phyloP scores from a whole-genome alignment of 2,888 invertebrate species.

The Cecidostiba fungosa region DNA sequence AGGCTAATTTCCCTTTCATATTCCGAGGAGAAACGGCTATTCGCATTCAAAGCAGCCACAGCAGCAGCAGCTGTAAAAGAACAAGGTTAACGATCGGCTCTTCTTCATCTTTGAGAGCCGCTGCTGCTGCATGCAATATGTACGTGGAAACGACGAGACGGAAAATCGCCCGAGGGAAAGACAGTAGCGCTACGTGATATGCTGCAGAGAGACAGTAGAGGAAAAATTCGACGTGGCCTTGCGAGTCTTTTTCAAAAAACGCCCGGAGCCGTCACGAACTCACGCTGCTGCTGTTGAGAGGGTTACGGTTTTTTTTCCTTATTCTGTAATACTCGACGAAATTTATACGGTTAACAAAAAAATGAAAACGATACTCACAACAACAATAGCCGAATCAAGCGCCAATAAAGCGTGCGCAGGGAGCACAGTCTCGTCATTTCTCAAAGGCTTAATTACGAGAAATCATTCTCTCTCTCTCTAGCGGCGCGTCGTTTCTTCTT shows the following conservation, averaged over 20 bases:
- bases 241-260: not conserved
- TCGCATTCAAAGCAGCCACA: conserved; percentile 9
- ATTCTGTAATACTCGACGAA: no score
- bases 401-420: not conserved
- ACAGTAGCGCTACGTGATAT: not conserved
- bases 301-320: not conserved
- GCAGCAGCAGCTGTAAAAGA: conserved; percentile 29
- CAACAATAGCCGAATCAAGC: not conserved
- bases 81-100: conserved; percentile 55
- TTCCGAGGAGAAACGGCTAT: conserved; percentile 12
- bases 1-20: conserved; percentile 55
- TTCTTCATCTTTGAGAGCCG: conserved; percentile 7
- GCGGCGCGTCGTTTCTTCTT: not conserved
- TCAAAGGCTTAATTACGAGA: conserved; percentile 30
- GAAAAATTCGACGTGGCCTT: conserved; percentile 25
- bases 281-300: not conserved
- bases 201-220: not conserved
- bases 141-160: not conserved
- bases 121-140: not conserved
- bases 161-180: conserved; percentile 17
- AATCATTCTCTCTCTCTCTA: conserved; percentile 19
- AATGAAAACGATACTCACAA: not conserved
- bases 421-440: not conserved
- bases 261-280: not conserved
- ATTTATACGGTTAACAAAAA: not conserved